Evolutionary conservation across 2,113 vertebrate genomes (phyloP), one percentile per base, ranked within the genome.

Genomic region (Copsychus sechellarum): DNA sequence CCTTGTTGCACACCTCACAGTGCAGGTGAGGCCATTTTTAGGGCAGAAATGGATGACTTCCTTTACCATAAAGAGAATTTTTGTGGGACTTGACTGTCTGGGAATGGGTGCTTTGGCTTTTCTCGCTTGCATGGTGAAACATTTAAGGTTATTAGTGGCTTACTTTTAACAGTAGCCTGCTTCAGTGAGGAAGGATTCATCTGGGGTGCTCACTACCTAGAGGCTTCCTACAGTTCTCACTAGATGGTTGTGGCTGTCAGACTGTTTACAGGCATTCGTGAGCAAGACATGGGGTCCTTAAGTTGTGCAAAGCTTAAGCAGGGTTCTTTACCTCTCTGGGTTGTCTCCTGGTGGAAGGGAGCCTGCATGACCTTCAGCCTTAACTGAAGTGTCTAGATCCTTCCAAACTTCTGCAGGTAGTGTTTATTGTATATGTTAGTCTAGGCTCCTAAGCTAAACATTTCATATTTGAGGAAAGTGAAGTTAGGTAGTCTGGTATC

Each of bases 211-310:
- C 1, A 18, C 25, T 69, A 89, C 23, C 23, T 86, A 53, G 54
- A 70, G 26, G 33, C 22, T 33, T 86, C 29, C 23, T 38, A 1
- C 20, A 48, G 57, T 24, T 69, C 38, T 91, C 24, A 43, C 6
- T 34, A 17, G n/a, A 7, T 2, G 2, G 2, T 23, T 65, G 69
- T 72, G 65, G 18, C 36, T 72, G 20, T 72, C 9, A 24, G 31
- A 25, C 36, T 61, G 12, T 36, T 48, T 14, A 3, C 16, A 45
- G 38, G 25, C 14, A 22, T 25, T n/a, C n/a, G 5, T 58, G 28
- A 65, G 15, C 0, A 1, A 65, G 47, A 67, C 56, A 20, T 0
- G 0, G 1, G 11, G 23, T 64, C 34, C 19, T 54, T 36, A 64
- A 60, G 6, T 12, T 62, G 17, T 36, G 24, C 15, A 40, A 53